Percentiles rank a stretch among this genome's conserved stretches.
These are phyloP conservation scores for Sarcophaga carnaria DNA, from an alignment of 2,888 invertebrate genomes.

Conservation along the genomic window DNA sequence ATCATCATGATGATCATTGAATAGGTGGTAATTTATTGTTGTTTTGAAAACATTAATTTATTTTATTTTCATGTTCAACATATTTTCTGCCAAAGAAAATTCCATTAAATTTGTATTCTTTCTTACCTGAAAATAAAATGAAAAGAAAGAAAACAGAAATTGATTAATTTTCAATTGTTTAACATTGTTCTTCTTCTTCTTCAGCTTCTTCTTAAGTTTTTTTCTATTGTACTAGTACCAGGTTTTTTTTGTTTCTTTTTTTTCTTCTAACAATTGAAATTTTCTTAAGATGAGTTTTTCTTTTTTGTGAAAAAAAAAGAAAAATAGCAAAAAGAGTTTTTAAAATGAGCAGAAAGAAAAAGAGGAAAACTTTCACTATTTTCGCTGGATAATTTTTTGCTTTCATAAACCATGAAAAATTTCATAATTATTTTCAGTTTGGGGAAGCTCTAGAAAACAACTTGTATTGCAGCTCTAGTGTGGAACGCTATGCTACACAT, in stretches of 20 bases:
- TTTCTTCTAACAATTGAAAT: background rate
- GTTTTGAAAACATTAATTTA: slow-evolving; percentile 68
- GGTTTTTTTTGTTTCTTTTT: too few species aligned
- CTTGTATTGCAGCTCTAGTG: slow-evolving; percentile 30
- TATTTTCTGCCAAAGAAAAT: slow-evolving; percentile 71
- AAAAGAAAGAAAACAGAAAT: slow-evolving; percentile 56
- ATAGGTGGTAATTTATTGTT: slow-evolving; percentile 55
- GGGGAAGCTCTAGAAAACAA: slow-evolving; percentile 42
- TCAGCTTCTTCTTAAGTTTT: background rate
- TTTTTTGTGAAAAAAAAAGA: background rate
- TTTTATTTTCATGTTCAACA: slow-evolving; percentile 24
- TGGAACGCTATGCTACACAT: slow-evolving; percentile 16
- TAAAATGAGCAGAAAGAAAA: background rate
- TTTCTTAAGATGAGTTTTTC: slow-evolving; percentile 34
- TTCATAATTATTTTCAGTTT: slow-evolving; percentile 59
- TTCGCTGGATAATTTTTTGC: slow-evolving; percentile 56
- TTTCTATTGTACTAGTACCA: background rate
- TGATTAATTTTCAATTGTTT: slow-evolving; percentile 71
- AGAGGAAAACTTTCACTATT: slow-evolving; percentile 66
- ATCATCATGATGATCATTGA: slow-evolving; percentile 1
- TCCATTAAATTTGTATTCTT: slow-evolving; percentile 60
- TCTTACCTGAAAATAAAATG: slow-evolving; percentile 66
- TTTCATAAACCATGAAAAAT: slow-evolving; percentile 62
- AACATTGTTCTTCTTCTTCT: slow-evolving; percentile 20
- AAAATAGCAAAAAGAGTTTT: too few species aligned